phyloP scores from a whole-genome alignment of 2,113 vertebrate genomes.

The Hyla sarda region DNA sequence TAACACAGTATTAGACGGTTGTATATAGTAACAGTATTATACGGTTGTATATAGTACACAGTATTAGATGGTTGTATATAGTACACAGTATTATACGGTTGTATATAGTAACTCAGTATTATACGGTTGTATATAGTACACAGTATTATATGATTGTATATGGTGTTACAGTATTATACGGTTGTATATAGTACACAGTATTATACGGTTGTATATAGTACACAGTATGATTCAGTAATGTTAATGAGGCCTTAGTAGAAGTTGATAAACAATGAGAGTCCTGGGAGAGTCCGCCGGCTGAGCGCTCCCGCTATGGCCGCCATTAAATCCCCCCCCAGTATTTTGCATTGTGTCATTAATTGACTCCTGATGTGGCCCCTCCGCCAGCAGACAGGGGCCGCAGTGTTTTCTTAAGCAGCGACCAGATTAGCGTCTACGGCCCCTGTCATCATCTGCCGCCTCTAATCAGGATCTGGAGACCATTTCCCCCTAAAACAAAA shows the following conservation, averaged over 20 bases:
- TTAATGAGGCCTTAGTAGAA: neutral
- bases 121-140: neutral
- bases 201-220: neutral
- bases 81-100: neutral
- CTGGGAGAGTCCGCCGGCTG: no score
- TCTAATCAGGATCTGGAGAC: slow-evolving; percentile 54
- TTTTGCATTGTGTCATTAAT: slow-evolving; percentile 38
- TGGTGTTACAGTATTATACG: no score
- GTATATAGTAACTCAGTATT: neutral
- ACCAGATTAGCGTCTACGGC: slow-evolving; percentile 2
- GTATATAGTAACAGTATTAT: neutral
- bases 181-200: neutral
- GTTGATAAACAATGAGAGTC: neutral
- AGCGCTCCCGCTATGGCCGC: neutral
- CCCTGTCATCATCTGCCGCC: slow-evolving; percentile 7
- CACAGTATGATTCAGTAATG: neutral
- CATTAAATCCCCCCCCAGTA: neutral
- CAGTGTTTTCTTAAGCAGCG: slow-evolving; percentile 60
- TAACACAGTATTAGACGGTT: no score
- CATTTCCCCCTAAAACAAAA: neutral
- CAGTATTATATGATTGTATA: neutral
- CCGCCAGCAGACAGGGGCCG: slow-evolving; percentile 8
- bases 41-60: no score
- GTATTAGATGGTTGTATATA: neutral
- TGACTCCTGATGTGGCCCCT: slow-evolving; percentile 59